Evolutionary conservation across 2,888 invertebrate genomes (phyloP), one percentile per base, ranked within the genome.

Genomic region (Mylabris sibirica): DNA sequence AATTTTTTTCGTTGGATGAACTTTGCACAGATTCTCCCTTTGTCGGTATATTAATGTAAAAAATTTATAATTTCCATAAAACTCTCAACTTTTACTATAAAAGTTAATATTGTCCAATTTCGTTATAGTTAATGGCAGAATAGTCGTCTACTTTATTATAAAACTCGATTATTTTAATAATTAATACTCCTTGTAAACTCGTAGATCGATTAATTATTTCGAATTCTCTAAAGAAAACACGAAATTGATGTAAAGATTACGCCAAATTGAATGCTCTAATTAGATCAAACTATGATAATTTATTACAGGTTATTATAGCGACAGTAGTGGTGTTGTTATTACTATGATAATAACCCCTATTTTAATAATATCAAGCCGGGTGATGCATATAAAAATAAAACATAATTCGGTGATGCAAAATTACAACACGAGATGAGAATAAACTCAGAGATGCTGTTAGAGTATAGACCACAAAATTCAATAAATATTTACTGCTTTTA

Each of bases 401-500:
- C 66, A 66, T 64, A 65, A 65, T 69, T 61, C 60, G 60, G 57
- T 60, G 49, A 0, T 11, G 9, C 20, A 44, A n/a, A n/a, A 44
- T 44, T n/a, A n/a, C 5, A 38, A 4, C 5, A 14, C 3, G 12
- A n/a, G n/a, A 8, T n/a, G 3, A 38, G 12, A 44, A 44, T n/a
- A 44, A 44, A 44, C n/a, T n/a, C 44, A 17, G 17, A 17, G 44
- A 44, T 44, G 44, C 44, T 44, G 17, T 3, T 66, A 66, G 64
- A 64, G 60, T 66, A 63, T 61, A 20, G 49, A 24, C 70, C 70
- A 60, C 70, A 70, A 65, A 70, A 70, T 70, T 68, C 70, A 68
- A 70, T 70, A 70, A 70, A 70, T 70, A 70, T 70, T 70, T 70
- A 70, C 63, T 70, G 68, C 70, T 68, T 70, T 70, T 68, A 70